Percentiles rank a stretch among this genome's conserved stretches.
These are phyloP conservation scores for Burhinus bistriatus DNA, from an alignment of 2,113 vertebrate genomes.

Conservation along the genomic window DNA sequence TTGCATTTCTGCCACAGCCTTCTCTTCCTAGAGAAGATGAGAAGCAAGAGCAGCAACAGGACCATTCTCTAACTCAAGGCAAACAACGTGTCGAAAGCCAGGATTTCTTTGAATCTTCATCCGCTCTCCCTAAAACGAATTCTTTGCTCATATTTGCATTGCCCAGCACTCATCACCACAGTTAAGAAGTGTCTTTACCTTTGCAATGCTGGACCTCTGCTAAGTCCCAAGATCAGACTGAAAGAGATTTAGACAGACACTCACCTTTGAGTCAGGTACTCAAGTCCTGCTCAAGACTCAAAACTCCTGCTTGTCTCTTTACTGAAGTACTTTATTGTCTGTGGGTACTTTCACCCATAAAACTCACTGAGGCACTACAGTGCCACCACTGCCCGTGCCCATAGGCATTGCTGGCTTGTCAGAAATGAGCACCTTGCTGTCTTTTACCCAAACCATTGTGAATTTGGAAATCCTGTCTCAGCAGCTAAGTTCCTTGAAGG, in stretches of 20 bases:
- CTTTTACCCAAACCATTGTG: neutral
- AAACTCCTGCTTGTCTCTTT: neutral
- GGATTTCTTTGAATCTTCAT: neutral
- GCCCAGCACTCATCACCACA: rapidly evolving
- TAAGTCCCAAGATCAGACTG: neutral
- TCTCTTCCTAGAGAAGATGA: neutral
- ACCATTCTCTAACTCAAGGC: neutral
- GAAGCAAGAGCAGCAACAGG: neutral
- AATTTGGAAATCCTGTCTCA: neutral
- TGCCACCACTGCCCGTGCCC: neutral
- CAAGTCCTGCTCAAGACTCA: neutral
- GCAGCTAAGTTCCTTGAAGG: neutral
- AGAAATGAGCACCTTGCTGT: neutral
- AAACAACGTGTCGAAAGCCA: neutral
- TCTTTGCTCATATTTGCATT: neutral
- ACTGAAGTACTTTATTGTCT: neutral
- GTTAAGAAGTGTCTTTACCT: neutral
- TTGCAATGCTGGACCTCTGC: neutral
- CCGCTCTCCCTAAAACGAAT: neutral
- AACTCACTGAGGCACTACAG: neutral
- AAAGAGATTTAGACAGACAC: neutral
- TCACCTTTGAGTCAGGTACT: neutral
- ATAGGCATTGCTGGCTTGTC: neutral
- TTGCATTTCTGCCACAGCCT: neutral
- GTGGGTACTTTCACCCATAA: neutral